Conservation (phyloP, 2,113 vertebrate genomes). For the Felis chaus region DNA sequence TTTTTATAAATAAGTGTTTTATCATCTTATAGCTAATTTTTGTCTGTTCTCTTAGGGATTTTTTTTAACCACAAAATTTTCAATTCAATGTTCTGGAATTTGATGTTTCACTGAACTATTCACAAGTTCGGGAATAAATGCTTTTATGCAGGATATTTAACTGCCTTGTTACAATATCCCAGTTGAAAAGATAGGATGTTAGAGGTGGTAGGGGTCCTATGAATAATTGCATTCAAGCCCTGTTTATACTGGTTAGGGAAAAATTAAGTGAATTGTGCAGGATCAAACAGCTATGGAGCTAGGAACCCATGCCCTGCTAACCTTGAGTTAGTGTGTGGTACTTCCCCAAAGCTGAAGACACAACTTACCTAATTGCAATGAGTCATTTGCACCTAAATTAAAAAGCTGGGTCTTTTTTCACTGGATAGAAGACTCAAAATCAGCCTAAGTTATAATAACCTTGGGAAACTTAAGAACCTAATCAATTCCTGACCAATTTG, state of each 20-base stretch:
- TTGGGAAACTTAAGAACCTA: background rate
- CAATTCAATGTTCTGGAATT: background rate
- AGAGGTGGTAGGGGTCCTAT: background rate
- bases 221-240: background rate
- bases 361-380: background rate
- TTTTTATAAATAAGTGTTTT: background rate
- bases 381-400: background rate
- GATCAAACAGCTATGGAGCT: background rate
- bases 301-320: background rate
- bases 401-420: background rate
- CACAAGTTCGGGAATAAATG: background rate
- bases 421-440: background rate
- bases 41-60: background rate
- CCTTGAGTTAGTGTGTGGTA: background rate
- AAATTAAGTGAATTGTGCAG: background rate
- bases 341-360: background rate
- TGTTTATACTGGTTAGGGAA: background rate
- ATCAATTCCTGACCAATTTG: background rate
- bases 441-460: background rate
- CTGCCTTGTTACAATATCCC: background rate
- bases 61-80: background rate
- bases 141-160: background rate
- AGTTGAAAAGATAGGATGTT: background rate
- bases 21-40: background rate
- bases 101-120: background rate